phyloP scores from a whole-genome alignment of 2,797 vertebrate genomes.

The Sebastes flavidus region DNA sequence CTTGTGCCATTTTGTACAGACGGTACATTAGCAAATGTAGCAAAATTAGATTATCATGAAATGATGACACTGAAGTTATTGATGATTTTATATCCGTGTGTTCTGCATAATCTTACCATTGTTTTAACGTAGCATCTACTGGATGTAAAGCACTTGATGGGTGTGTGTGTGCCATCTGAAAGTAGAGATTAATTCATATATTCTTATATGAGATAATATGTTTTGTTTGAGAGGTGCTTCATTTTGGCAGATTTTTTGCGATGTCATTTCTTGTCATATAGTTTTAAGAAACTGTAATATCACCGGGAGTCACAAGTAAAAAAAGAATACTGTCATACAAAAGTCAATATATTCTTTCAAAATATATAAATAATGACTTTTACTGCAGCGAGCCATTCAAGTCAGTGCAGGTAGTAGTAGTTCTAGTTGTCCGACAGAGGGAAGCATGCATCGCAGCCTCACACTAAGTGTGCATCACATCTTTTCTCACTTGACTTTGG shows the following conservation, averaged over 20 bases:
- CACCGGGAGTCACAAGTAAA: neutral
- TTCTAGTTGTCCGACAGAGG: conserved; percentile 63
- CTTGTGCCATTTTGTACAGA: neutral
- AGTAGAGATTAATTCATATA: neutral
- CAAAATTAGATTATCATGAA: neutral
- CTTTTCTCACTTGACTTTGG: conserved; percentile 3
- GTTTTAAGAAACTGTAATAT: neutral
- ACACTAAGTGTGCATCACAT: neutral
- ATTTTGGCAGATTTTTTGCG: neutral
- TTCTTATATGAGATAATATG: neutral
- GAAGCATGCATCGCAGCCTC: conserved; percentile 35
- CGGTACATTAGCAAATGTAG: neutral
- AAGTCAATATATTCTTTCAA: neutral
- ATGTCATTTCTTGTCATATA: neutral
- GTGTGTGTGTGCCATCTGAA: neutral
- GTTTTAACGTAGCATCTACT: neutral
- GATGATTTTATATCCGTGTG: neutral
- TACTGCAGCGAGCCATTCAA: neutral
- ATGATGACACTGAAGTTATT: neutral
- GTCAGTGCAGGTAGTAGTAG: conserved; percentile 9
- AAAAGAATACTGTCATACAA: neutral
- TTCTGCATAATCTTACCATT: neutral
- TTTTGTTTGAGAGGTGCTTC: neutral
- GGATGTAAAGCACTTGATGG: neutral
- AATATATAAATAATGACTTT: neutral